Conservation (phyloP, 2,888 invertebrate genomes). For the Megamerina dolium region DNA sequence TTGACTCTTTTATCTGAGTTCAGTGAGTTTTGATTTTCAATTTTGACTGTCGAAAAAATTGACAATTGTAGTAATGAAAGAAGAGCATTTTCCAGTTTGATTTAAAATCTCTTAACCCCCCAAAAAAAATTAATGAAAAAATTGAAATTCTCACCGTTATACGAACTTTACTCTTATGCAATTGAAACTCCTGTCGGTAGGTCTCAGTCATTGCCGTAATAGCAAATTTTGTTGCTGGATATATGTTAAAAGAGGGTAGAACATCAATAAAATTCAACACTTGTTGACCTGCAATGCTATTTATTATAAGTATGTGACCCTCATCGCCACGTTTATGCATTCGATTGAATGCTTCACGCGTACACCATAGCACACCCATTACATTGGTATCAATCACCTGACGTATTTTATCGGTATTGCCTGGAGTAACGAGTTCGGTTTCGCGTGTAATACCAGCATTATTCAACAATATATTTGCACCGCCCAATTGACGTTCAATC, state of each 20-base stretch:
- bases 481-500: constrained; percentile 52
- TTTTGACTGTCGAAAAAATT: too few relatives aligned
- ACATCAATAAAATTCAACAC: constrained; percentile 43
- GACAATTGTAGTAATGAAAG: too few relatives aligned
- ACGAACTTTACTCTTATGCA: constrained; percentile 39
- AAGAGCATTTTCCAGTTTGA: too few relatives aligned
- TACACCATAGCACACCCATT: constrained; percentile 51
- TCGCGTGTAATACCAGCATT: constrained; percentile 51
- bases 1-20: too few relatives aligned
- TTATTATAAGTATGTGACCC: constrained; percentile 53
- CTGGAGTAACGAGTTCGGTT: constrained; percentile 36
- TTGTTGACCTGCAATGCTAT: constrained; percentile 46
- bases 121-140: constrained; percentile 1
- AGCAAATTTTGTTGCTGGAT: constrained; percentile 47
- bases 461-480: constrained; percentile 56
- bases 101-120: too few relatives aligned
- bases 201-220: constrained; percentile 47
- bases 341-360: constrained; percentile 51
- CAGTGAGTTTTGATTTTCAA: too few relatives aligned
- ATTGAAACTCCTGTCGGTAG: constrained; percentile 46
- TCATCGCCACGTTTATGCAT: constrained; percentile 50
- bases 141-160: constrained; percentile 30
- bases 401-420: constrained; percentile 39
- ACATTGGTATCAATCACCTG: constrained; percentile 52
- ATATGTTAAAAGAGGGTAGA: constrained; percentile 46